These are phyloP conservation scores for Amitus sp. DNA, from an alignment of 2,888 invertebrate species.

Conservation along the genomic window DNA sequence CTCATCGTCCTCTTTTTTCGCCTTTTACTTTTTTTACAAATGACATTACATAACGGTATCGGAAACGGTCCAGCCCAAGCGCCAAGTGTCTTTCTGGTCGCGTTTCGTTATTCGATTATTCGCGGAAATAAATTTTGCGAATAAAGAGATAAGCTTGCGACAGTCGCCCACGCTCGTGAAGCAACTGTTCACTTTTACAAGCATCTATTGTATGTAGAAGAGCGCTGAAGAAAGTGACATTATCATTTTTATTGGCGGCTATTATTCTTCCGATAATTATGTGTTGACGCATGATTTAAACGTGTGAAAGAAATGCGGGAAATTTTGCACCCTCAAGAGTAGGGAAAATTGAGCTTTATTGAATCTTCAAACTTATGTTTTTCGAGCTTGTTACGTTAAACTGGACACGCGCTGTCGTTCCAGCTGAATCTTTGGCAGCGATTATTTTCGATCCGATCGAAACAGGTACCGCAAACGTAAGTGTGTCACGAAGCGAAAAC, in stretches of 20 bases:
- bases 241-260: constrained; percentile 25
- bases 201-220: not conserved
- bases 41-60: constrained; percentile 44
- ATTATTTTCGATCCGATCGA: constrained; percentile 40
- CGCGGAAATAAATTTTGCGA: not conserved
- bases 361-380: constrained; percentile 10
- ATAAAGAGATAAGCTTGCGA: not conserved
- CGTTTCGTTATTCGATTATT: constrained; percentile 3
- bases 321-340: not conserved
- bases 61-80: constrained; percentile 41
- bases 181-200: constrained; percentile 1
- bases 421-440: constrained; percentile 14
- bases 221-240: not conserved
- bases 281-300: too few relatives aligned
- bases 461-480: constrained; percentile 43
- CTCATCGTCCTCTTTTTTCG: constrained; percentile 18
- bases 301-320: too few relatives aligned
- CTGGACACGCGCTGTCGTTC: not conserved
- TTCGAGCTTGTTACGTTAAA: not conserved
- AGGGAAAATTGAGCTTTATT: not conserved
- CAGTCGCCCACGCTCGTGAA: not conserved
- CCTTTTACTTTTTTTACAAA: constrained; percentile 34
- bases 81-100: constrained; percentile 30
- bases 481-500: constrained; percentile 45
- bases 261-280: not conserved